Evolutionary conservation across 2,888 invertebrate species (phyloP).

Genomic region (Acronicta alni): DNA sequence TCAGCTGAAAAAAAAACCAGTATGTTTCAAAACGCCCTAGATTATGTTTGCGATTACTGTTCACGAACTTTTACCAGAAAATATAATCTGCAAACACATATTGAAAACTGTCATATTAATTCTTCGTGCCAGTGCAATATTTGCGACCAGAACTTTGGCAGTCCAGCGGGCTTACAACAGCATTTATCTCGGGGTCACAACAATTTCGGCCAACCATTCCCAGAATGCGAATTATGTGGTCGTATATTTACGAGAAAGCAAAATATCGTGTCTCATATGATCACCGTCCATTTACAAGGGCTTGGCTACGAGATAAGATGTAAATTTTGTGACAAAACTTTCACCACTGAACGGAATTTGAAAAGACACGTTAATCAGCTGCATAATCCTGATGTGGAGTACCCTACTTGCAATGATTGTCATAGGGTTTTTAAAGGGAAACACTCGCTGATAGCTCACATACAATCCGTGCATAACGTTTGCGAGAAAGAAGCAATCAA

Average conservation of each 20-base stretch:
- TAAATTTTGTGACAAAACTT: slow-evolving; percentile 68
- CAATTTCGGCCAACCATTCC: slow-evolving; percentile 66
- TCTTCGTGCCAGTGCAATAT: slow-evolving; percentile 71
- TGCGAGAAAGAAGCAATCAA: slow-evolving; percentile 58
- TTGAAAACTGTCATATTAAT: slow-evolving; percentile 77
- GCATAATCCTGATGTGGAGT: slow-evolving; percentile 72
- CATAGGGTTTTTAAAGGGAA: slow-evolving; percentile 73
- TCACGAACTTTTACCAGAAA: slow-evolving; percentile 76
- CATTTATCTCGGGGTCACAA: slow-evolving; percentile 77
- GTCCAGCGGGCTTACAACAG: slow-evolving; percentile 69
- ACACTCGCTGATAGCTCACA: slow-evolving; percentile 70
- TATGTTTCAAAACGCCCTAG: slow-evolving; percentile 60
- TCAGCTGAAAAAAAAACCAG: neutral
- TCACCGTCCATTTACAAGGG: slow-evolving; percentile 74
- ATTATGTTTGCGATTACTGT: slow-evolving; percentile 78
- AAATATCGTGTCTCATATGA: slow-evolving; percentile 80
- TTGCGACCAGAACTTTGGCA: slow-evolving; percentile 73
- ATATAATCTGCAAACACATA: slow-evolving; percentile 78
- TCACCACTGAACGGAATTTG: slow-evolving; percentile 75
- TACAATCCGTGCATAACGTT: slow-evolving; percentile 65
- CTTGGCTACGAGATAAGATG: slow-evolving; percentile 68
- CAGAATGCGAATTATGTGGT: slow-evolving; percentile 81
- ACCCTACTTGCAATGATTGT: slow-evolving; percentile 75
- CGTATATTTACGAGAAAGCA: slow-evolving; percentile 79
- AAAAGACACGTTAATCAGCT: slow-evolving; percentile 74